Base-by-base conservation (phyloP, 2,888 invertebrate genomes). In the Perizoma flavofasciatum region DNA sequence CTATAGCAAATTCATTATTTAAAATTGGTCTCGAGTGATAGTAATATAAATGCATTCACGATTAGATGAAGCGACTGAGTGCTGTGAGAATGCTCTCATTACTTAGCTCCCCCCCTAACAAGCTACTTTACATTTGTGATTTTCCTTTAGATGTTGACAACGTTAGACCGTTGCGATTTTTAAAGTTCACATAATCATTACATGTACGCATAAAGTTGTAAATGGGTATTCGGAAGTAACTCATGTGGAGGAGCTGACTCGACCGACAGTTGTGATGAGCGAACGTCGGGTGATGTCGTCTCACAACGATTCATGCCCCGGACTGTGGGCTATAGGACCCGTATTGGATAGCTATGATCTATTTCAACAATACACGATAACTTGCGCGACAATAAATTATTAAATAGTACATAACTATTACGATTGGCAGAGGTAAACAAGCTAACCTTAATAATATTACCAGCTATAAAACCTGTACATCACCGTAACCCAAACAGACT, bases 341-440 rank as follows among this genome's bases (percentile, higher is more conserved):
- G 76, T 74, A 75, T 73, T 82, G 91, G 91, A 91, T 92, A 92
- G 91, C 91, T 83, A 90, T 92, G 92, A 92, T 92, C 91, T 92
- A 85, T 84, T 82, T 78, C 88, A 90, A 90, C 90, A 88, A 89
- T 88, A 89, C 83, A 83, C 84, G 77, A 81, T 76, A 83, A 86
- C 86, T 89, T 88, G 90, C 90, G 88, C 88, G 88, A 88, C 78
- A 88, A 90, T 91, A 91, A 91, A 91, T 92, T 88, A 91, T 86
- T 89, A 86, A 87, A 90, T 81, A 89, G 86, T 88, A 89, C 83
- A 86, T 81, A 87, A 89, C 88, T 89, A 91, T 89, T 89, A 89
- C 88, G 90, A 91, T 87, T 89, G 92, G 92, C 92, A 89, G 91
- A 92, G 92, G 91, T 91, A 89, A 90, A 90, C 89, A 88, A 92